phyloP scores from a whole-genome alignment of 64 coral and sea anemone genomes.

The Platygyra sinensis region DNA sequence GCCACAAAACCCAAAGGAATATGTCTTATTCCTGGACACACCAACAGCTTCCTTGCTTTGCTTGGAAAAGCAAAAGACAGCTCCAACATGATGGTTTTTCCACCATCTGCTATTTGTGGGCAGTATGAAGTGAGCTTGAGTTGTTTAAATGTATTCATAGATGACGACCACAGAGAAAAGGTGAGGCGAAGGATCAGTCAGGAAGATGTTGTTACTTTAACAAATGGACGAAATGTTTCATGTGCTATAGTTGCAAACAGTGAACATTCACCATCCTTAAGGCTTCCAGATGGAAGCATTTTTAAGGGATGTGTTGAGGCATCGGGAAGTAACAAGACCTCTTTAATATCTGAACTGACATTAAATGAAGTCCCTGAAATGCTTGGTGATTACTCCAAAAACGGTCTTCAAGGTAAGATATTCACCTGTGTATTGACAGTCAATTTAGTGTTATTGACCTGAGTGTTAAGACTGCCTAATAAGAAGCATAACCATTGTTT shows the following conservation, averaged over 20 bases:
- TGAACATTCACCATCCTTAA: background rate
- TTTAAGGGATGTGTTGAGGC: no score
- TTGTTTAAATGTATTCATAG: background rate
- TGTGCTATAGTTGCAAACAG: background rate
- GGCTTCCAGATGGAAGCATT: slow-evolving; percentile 16
- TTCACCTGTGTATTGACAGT: background rate
- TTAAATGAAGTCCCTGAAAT: background rate
- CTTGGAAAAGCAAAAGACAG: slow-evolving; percentile 7
- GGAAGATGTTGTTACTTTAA: background rate
- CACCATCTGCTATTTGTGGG: background rate
- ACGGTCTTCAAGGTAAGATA: background rate
- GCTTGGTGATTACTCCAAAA: background rate
- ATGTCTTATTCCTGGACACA: slow-evolving; percentile 11
- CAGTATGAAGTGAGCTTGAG: slow-evolving; percentile 15
- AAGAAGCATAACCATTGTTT: no score
- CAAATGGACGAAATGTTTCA: background rate
- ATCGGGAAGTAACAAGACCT: background rate
- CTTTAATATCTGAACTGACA: slow-evolving; percentile 12
- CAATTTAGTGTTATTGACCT: no score
- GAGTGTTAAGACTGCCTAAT: no score
- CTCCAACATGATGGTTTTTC: background rate
- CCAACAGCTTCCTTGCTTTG: slow-evolving; percentile 5
- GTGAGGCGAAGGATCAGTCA: background rate
- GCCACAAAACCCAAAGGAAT: slow-evolving; percentile 7
- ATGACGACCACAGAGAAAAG: background rate